Conservation (phyloP, 2,797 vertebrate species). For the Amniataba percoides region DNA sequence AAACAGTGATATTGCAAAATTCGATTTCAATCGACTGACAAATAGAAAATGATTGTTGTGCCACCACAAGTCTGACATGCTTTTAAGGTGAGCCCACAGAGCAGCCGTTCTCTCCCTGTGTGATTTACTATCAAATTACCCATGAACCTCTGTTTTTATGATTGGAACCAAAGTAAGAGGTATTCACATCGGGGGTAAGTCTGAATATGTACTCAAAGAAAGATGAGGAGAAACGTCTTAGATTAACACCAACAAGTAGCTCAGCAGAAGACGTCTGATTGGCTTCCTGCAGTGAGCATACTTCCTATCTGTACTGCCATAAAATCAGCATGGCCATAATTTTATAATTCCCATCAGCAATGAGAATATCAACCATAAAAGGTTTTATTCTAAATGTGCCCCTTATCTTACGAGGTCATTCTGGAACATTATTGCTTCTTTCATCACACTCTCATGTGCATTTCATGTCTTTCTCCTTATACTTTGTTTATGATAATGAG, state of each 20-base stretch:
- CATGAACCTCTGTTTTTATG: neutral
- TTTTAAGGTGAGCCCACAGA: neutral
- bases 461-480: neutral
- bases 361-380: slow-evolving; percentile 11
- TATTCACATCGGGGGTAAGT: neutral
- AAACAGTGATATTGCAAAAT: neutral
- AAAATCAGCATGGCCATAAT: neutral
- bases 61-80: neutral
- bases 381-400: slow-evolving; percentile 51
- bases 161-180: slow-evolving; percentile 3
- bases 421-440: slow-evolving; percentile 9
- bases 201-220: neutral
- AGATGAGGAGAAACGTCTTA: neutral
- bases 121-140: slow-evolving; percentile 6
- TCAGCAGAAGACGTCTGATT: neutral
- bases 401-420: slow-evolving; percentile 21
- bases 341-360: slow-evolving; percentile 24
- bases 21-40: neutral
- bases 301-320: slow-evolving; percentile 1
- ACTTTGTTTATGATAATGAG: slow-evolving; percentile 3
- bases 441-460: slow-evolving; percentile 10
- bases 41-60: slow-evolving; percentile 9
- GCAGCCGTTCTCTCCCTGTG: slow-evolving; percentile 3
- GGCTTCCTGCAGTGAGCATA: neutral
- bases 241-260: slow-evolving; percentile 10